These are phyloP conservation scores for Brachyalestes nurse DNA, from an alignment of 2,797 vertebrate species.

Conservation along the genomic window DNA sequence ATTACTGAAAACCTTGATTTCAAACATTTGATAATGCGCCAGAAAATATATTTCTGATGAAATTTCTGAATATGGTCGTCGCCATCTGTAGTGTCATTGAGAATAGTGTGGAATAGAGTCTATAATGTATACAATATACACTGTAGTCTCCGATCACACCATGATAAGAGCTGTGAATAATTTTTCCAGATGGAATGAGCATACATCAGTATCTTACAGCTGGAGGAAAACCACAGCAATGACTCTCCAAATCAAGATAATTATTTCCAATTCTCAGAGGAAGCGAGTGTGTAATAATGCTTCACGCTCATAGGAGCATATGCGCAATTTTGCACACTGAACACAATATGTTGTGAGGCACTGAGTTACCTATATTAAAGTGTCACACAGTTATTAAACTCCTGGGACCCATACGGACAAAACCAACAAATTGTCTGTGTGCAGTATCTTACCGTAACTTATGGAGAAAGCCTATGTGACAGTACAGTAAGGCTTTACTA, in stretches of 20 bases:
- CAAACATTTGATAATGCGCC: too few relatives aligned
- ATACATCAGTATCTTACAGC: background rate
- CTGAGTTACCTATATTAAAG: constrained; percentile 23
- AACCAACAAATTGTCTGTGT: background rate
- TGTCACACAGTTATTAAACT: constrained; percentile 34
- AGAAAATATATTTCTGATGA: too few relatives aligned
- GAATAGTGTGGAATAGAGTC: too few relatives aligned
- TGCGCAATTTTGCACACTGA: background rate
- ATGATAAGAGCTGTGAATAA: constrained; percentile 1
- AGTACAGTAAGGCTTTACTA: background rate
- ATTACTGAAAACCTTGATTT: too few relatives aligned
- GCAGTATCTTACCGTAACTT: background rate
- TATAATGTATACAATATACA: too few relatives aligned
- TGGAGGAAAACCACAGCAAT: background rate
- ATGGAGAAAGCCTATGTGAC: background rate
- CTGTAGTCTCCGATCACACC: too few relatives aligned
- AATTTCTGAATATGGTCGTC: too few relatives aligned
- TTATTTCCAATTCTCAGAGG: background rate
- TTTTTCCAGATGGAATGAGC: background rate
- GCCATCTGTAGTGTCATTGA: too few relatives aligned
- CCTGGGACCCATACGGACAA: background rate
- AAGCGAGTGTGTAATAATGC: background rate
- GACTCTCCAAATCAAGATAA: background rate
- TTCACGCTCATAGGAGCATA: background rate
- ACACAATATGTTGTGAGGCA: background rate